These are phyloP conservation scores for Aporophyla lueneburgensis DNA, from an alignment of 2,888 invertebrate genomes.

Conservation along the genomic window DNA sequence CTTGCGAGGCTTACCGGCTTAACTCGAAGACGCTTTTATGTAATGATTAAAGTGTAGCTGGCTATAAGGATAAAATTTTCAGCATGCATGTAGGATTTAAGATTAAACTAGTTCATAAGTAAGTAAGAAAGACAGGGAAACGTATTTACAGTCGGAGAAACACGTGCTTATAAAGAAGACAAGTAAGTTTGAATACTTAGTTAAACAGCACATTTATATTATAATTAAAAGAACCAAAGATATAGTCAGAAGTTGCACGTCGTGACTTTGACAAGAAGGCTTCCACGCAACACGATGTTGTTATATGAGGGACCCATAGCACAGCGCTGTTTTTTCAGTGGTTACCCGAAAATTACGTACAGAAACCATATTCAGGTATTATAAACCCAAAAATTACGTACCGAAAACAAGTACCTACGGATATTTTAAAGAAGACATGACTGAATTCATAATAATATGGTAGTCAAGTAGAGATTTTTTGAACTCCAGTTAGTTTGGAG, in stretches of 20 bases:
- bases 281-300: background rate
- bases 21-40: constrained; percentile 47
- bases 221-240: background rate
- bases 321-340: background rate
- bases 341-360: background rate
- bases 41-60: constrained; percentile 51
- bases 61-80: constrained; percentile 26
- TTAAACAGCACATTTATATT: background rate
- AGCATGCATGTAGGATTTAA: background rate
- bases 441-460: background rate
- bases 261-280: background rate
- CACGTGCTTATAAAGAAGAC: background rate
- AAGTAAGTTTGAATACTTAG: background rate
- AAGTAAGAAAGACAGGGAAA: background rate
- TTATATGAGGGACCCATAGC: no score
- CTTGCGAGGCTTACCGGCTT: constrained; percentile 49
- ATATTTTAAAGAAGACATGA: background rate
- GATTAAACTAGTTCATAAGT: constrained; percentile 5
- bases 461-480: background rate
- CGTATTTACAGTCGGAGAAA: background rate
- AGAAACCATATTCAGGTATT: background rate
- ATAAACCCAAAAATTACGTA: background rate
- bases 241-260: background rate
- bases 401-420: background rate
- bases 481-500: background rate